Percentiles rank a stretch among this genome's conserved stretches.
Evolutionary conservation across 2,888 invertebrate genomes (phyloP).

Genomic region (Conus canariensis): DNA sequence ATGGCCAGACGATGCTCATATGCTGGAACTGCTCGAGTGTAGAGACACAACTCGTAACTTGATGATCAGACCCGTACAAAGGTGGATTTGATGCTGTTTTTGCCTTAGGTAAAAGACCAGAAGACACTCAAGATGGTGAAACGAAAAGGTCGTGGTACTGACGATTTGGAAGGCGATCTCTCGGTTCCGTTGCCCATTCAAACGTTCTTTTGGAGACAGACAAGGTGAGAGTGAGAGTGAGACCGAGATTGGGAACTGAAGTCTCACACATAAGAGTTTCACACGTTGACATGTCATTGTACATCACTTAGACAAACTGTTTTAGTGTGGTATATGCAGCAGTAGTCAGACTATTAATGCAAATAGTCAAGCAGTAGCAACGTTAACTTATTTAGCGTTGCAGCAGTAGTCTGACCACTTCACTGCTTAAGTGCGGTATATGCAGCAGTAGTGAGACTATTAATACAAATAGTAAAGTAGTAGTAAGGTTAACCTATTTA

Average conservation of each 20-base stretch:
- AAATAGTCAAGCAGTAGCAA: too few relatives aligned
- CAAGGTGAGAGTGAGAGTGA: conserved; percentile 82
- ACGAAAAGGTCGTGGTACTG: conserved; percentile 69
- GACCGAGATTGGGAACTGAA: not conserved
- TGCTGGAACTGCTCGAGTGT: not conserved
- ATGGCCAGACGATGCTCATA: not conserved
- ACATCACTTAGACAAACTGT: not conserved
- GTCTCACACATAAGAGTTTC: not conserved
- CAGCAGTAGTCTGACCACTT: too few relatives aligned
- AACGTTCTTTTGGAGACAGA: conserved; percentile 97
- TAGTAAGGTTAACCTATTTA: too few relatives aligned
- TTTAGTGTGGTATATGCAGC: too few relatives aligned
- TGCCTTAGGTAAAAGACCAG: not conserved
- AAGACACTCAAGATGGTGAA: conserved; percentile 68
- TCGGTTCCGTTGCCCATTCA: conserved; percentile 95
- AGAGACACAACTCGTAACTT: not conserved
- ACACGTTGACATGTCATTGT: not conserved
- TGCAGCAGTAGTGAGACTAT: not conserved
- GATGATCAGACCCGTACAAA: not conserved
- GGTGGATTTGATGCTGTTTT: not conserved
- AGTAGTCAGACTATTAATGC: too few relatives aligned
- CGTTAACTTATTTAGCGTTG: too few relatives aligned
- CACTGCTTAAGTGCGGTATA: too few relatives aligned
- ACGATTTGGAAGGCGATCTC: conserved; percentile 71
- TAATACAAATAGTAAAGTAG: not conserved